Conservation (phyloP, 1,140 invertebrate species). For the Aleiodes sp. region DNA sequence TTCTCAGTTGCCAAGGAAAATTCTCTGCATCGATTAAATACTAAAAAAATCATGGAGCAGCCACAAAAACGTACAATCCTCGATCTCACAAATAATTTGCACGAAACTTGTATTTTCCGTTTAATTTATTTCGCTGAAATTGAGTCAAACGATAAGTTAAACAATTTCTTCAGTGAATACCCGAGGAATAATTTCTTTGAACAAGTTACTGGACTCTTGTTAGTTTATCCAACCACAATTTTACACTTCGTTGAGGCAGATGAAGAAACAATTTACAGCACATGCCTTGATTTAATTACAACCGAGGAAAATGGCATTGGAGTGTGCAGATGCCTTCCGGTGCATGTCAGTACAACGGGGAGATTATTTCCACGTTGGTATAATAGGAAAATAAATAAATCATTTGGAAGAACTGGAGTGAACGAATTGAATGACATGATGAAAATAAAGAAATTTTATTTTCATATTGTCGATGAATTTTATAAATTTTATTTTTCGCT, state of each 20-base stretch:
- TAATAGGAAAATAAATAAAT: conserved; percentile 3
- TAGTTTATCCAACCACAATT: conserved; percentile 30
- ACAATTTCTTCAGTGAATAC: conserved; percentile 20
- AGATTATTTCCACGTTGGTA: conserved; percentile 36
- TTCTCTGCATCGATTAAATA: conserved; percentile 32
- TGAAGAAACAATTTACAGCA: conserved; percentile 31
- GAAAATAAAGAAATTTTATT: conserved; percentile 20
- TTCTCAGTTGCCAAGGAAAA: background rate
- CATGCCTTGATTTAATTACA: conserved; percentile 18
- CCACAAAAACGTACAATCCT: conserved; percentile 20
- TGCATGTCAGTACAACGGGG: conserved; percentile 14
- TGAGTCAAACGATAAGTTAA: background rate
- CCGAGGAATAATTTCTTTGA: conserved; percentile 25
- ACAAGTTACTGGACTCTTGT: conserved; percentile 28
- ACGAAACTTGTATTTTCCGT: conserved; percentile 6
- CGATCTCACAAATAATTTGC: background rate
- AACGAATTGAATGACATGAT: background rate
- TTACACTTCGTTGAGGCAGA: conserved; percentile 32
- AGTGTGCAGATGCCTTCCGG: conserved; percentile 28
- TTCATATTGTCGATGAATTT: background rate
- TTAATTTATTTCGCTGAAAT: conserved; percentile 25
- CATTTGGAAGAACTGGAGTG: background rate
- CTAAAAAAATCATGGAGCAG: conserved; percentile 22
- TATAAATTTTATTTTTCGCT: conserved; percentile 31
- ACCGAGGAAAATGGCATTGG: background rate